Base-by-base conservation (phyloP, 2,113 vertebrate species). In the Odocoileus virginianus region DNA sequence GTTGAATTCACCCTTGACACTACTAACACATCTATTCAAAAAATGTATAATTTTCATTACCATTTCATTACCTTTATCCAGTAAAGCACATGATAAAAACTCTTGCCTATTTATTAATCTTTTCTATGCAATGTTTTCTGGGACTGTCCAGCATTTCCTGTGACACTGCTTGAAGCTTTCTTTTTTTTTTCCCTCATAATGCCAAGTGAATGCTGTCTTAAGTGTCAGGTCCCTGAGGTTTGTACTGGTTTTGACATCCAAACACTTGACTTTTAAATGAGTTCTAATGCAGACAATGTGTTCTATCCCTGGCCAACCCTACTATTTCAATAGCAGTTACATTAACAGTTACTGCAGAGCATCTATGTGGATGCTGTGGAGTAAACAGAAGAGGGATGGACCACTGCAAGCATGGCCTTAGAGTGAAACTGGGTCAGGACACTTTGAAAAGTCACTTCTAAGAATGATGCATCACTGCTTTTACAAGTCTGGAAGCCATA, bases 261-360 rank as follows among this genome's bases (percentile, higher is more conserved):
- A 90, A 93, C 57, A 79, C 94, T 98, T 95, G 83, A 89, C 84
- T 96, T 98, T 96, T 95, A 97, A 96, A 92, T 81, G 92, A 74
- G 50, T 95, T 95, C 50, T 87, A 87, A 97, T 87, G 89, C 50
- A 91, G 60, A 27, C 78, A 83, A 67, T 95, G 87, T 36, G 54
- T 52, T 92, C 47, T 89, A 27, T 57, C 89, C 87, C 60, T 43
- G 47, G 61, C 83, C 60, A 91, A 50, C 71, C 23, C 43, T 79
- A 47, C 78, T 87, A 71, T 97, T 96, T 96, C 89, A 84, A 74
- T 45, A 92, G 78, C 89, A 55, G 92, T 57, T 83, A 83, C 83
- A 84, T 96, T 97, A 96, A 89, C 96, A 96, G 57, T 96, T 96
- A 96, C 96, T 74, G 92, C 45, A 91, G 94, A 55, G 50, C 36